These are phyloP conservation scores for Pachypanchax playfairii DNA, from an alignment of 2,113 vertebrate genomes.

Conservation along the genomic window DNA sequence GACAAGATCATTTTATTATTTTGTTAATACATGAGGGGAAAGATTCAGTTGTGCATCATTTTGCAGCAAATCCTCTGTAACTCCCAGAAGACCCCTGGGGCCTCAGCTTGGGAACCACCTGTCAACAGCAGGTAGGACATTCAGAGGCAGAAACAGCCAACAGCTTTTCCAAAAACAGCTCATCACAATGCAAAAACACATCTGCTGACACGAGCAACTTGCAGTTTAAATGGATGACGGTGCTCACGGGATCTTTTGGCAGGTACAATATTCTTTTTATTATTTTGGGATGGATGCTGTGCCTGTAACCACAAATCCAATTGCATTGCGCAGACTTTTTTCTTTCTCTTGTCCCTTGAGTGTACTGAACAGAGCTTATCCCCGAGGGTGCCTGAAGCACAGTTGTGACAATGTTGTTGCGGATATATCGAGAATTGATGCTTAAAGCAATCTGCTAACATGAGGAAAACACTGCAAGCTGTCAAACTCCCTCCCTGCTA, in stretches of 20 bases:
- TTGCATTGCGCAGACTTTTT: conserved; percentile 38
- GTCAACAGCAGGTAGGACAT: conserved; percentile 41
- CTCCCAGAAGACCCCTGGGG: background rate
- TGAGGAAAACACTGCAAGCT: conserved; percentile 23
- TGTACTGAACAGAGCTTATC: conserved; percentile 56
- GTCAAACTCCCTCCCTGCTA: conserved; percentile 2
- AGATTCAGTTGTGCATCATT: conserved; percentile 11
- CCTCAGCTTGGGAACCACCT: conserved; percentile 27
- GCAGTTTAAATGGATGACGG: conserved; percentile 51
- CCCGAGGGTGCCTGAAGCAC: conserved; percentile 54
- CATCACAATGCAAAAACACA: conserved; percentile 52
- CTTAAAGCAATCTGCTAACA: conserved; percentile 38
- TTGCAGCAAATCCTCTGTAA: conserved; percentile 25
- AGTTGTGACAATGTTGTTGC: conserved; percentile 58
- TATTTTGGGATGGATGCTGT: conserved; percentile 50
- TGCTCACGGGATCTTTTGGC: conserved; percentile 48
- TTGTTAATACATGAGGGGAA: background rate
- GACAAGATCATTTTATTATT: background rate
- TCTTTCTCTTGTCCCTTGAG: conserved; percentile 53
- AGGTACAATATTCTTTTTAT: conserved; percentile 52
- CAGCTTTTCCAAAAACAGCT: conserved; percentile 40
- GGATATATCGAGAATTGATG: conserved; percentile 47
- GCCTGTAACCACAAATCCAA: conserved; percentile 55
- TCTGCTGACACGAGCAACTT: conserved; percentile 43
- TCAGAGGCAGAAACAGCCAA: conserved; percentile 34